Percentiles rank a stretch among this genome's conserved stretches.
Evolutionary conservation across 2,113 vertebrate species (phyloP).

Genomic region (Rattus rattus): DNA sequence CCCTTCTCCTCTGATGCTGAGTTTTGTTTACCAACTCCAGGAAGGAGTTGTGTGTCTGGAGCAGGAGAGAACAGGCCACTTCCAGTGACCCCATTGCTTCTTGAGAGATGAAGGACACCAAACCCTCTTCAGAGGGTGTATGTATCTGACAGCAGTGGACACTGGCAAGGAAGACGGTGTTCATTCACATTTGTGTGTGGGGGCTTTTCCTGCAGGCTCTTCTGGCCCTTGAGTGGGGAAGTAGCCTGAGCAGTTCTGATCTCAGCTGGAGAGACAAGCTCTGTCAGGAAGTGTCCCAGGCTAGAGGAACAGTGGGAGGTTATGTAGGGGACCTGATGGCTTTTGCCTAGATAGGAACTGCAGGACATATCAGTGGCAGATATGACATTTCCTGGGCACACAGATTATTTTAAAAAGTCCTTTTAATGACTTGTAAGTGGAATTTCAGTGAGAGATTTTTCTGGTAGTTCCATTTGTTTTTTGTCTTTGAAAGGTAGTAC

Average conservation of each 20-base stretch:
- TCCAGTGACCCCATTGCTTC: not conserved
- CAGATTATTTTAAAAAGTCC: slow-evolving; percentile 47
- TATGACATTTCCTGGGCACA: slow-evolving; percentile 14
- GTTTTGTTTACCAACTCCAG: slow-evolving; percentile 70
- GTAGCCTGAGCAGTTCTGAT: not conserved
- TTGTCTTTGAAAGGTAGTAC: slow-evolving; percentile 42
- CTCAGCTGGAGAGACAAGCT: not conserved
- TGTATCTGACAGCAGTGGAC: not conserved
- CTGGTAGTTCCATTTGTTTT: slow-evolving; percentile 54
- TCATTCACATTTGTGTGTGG: not conserved
- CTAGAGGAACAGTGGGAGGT: not conserved
- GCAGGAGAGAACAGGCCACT: not conserved
- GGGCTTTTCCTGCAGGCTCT: not conserved
- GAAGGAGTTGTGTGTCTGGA: slow-evolving; percentile 20
- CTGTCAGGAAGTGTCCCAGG: not conserved
- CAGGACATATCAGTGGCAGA: not conserved
- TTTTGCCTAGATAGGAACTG: not conserved
- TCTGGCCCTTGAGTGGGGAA: not conserved
- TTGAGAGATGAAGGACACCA: not conserved
- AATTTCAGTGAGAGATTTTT: slow-evolving; percentile 50
- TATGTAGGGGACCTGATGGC: not conserved
- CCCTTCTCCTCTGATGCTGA: slow-evolving; percentile 57
- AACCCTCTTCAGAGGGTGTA: not conserved
- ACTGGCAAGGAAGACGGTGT: not conserved
- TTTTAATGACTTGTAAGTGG: slow-evolving; percentile 57